These are phyloP conservation scores for Gryllus bimaculatus DNA, from an alignment of 1,140 invertebrate genomes.

Conservation along the genomic window DNA sequence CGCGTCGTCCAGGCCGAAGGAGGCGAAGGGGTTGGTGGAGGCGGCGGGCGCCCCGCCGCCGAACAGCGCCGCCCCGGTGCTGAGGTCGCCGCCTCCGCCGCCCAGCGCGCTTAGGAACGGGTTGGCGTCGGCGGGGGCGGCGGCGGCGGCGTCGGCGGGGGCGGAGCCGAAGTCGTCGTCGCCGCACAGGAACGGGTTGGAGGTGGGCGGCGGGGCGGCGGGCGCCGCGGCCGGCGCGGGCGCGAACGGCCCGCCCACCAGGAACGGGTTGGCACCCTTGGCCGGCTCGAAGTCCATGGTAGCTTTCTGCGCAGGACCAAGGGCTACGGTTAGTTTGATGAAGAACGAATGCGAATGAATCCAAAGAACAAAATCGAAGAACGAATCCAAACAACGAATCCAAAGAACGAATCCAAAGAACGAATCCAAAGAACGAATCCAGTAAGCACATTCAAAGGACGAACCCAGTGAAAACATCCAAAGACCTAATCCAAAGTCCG, in stretches of 20 bases:
- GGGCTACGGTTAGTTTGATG: no score
- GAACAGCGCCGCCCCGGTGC: background rate
- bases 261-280: conserved; percentile 45
- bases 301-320: background rate
- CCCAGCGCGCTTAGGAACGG: conserved; percentile 28
- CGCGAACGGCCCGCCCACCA: conserved; percentile 48
- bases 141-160: conserved; percentile 18
- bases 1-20: background rate
- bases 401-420: no score
- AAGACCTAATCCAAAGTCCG: no score
- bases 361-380: no score
- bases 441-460: no score
- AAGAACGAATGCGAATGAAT: no score
- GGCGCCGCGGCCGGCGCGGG: conserved; percentile 23
- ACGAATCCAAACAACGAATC: no score
- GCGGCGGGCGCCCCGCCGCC: conserved; percentile 19
- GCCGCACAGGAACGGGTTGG: conserved; percentile 23
- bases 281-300: conserved; percentile 20
- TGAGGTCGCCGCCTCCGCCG: conserved; percentile 22
- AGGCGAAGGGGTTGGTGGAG: conserved; percentile 30
- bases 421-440: no score
- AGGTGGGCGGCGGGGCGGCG: conserved; percentile 12
- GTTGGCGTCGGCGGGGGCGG: conserved; percentile 22
- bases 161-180: conserved; percentile 18
- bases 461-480: no score